Percentiles rank a stretch among this genome's conserved stretches.
Evolutionary conservation across 2,113 vertebrate genomes (phyloP).

Genomic region (Buteo buteo): DNA sequence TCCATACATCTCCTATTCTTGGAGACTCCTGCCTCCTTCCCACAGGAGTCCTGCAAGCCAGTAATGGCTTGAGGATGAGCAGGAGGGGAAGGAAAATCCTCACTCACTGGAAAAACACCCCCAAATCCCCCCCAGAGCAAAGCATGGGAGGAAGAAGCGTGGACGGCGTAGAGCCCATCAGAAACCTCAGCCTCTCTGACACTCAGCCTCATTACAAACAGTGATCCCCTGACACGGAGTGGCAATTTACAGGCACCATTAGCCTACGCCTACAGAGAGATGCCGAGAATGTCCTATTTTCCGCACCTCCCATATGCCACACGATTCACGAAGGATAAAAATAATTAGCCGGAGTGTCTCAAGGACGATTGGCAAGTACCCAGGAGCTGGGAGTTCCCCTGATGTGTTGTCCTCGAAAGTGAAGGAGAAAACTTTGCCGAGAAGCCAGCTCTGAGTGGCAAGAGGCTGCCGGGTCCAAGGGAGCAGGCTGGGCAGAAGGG

Average conservation of each 20-base stretch:
- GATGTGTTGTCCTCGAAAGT: background rate
- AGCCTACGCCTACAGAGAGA: background rate
- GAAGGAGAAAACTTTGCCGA: background rate
- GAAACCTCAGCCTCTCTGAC: background rate
- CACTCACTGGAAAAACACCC: background rate
- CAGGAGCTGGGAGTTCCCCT: background rate
- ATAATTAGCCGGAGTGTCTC: conserved; percentile 16
- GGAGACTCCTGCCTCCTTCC: background rate
- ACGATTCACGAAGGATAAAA: background rate
- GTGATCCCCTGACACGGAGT: background rate
- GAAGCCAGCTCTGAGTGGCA: rapidly evolving
- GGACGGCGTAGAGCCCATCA: background rate
- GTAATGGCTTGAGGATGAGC: background rate
- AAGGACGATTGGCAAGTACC: conserved; percentile 2
- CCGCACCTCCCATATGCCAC: background rate
- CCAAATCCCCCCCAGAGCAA: background rate
- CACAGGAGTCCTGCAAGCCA: background rate
- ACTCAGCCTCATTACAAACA: background rate
- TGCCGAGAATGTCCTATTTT: background rate
- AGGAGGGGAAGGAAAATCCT: background rate
- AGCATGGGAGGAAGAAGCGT: background rate
- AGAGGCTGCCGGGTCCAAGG: rapidly evolving
- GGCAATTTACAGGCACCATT: conserved; percentile 2
- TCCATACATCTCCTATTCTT: background rate
- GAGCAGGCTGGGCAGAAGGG: background rate